Percentiles rank a stretch among this genome's conserved stretches.
Evolutionary conservation across 1,140 invertebrate genomes (phyloP).

Genomic region (Lamellibrachia luymesi): DNA sequence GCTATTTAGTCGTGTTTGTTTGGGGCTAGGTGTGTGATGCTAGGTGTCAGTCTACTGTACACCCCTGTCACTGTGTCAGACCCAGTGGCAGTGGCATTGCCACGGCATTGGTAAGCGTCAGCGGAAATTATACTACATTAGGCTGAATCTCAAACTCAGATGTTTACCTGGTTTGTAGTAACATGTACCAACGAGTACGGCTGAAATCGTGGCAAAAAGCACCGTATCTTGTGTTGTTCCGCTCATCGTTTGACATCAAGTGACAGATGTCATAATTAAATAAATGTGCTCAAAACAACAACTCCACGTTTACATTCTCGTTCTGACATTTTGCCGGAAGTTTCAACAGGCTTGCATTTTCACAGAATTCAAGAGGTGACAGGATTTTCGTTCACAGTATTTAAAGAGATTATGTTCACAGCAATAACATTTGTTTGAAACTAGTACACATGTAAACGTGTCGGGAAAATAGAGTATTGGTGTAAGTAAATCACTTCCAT

Average conservation of each 20-base stretch:
- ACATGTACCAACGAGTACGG: background rate
- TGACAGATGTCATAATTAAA: background rate
- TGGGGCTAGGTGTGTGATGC: no score
- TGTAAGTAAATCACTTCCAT: background rate
- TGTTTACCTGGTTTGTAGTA: conserved; percentile 5
- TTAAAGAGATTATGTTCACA: background rate
- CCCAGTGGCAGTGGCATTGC: no score
- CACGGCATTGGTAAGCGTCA: no score
- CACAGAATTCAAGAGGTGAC: background rate
- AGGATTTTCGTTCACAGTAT: background rate
- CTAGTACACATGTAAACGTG: background rate
- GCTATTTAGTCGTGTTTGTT: no score
- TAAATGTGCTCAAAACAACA: background rate
- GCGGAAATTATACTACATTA: no score
- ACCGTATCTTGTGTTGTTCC: background rate
- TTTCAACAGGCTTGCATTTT: background rate
- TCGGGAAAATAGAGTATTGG: background rate
- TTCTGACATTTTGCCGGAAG: conserved; percentile 4
- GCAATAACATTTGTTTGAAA: background rate
- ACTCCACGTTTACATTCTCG: background rate
- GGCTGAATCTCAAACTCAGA: background rate
- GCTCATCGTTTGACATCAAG: background rate
- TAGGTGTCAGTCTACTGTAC: no score
- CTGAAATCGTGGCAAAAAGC: conserved; percentile 1
- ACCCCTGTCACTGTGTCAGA: background rate